Conservation (phyloP, 2,113 vertebrate genomes). For the Rhinichthys klamathensis region DNA sequence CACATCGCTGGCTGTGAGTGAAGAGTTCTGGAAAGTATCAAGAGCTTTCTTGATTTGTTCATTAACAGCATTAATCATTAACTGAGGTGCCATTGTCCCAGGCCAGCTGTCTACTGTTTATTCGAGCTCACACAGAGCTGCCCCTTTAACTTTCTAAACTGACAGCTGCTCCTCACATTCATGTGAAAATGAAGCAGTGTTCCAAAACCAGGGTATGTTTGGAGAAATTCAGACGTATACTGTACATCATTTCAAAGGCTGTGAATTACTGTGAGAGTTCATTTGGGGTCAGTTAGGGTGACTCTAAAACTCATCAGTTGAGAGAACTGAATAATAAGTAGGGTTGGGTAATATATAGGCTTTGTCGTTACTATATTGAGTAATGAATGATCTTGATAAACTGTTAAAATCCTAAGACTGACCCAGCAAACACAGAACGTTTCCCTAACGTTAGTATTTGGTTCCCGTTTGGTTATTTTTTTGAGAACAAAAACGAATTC, state of each 20-base stretch:
- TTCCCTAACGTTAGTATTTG: no score
- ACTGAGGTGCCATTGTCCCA: constrained; percentile 60
- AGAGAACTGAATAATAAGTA: neutral
- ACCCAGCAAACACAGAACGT: no score
- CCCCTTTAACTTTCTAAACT: constrained; percentile 62
- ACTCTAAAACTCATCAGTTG: neutral
- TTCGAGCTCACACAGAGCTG: constrained; percentile 38
- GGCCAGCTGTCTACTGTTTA: constrained; percentile 58
- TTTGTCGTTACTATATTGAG: no score
- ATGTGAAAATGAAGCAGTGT: constrained; percentile 69
- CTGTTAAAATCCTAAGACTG: neutral
- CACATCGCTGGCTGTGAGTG: constrained; percentile 17
- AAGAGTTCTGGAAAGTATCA: constrained; percentile 47
- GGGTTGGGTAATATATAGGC: neutral
- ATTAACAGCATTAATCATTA: constrained; percentile 63
- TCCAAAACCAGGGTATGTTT: constrained; percentile 14
- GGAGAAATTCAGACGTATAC: constrained; percentile 6
- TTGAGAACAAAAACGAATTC: no score
- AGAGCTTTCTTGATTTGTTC: constrained; percentile 51
- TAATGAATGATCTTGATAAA: neutral
- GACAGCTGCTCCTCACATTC: constrained; percentile 78
- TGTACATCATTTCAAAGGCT: neutral
- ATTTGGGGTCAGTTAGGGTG: neutral
- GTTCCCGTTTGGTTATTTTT: no score
- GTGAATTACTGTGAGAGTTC: constrained; percentile 14